Evolutionary conservation across 2,888 invertebrate species (phyloP).

Genomic region (Arrhopalites spinosus): DNA sequence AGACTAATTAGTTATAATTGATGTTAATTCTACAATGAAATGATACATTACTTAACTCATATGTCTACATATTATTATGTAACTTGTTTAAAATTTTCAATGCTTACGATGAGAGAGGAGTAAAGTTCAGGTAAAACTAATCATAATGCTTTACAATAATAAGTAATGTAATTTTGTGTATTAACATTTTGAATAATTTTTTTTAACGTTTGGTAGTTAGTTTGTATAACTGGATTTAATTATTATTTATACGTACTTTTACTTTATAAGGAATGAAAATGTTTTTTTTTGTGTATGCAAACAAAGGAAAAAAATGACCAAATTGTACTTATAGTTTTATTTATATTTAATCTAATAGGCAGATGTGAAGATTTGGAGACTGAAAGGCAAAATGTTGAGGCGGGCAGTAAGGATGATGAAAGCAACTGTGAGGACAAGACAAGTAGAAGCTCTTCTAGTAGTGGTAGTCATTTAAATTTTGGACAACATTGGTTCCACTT

Average conservation of each 20-base stretch:
- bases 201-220: too few relatives aligned
- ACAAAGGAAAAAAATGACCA: background rate
- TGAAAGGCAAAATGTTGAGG: slow-evolving; percentile 7
- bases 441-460: slow-evolving; percentile 40
- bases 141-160: background rate
- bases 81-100: slow-evolving; percentile 18
- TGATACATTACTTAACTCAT: background rate
- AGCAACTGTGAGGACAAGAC: slow-evolving; percentile 14
- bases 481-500: slow-evolving; percentile 48
- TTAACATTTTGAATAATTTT: too few relatives aligned
- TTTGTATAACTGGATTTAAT: too few relatives aligned
- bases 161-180: too few relatives aligned
- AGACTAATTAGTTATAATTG: too few relatives aligned
- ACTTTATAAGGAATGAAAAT: too few relatives aligned
- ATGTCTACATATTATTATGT: background rate
- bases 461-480: slow-evolving; percentile 44
- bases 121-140: slow-evolving; percentile 7
- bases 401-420: background rate
- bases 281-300: background rate
- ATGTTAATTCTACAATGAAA: too few relatives aligned
- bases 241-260: too few relatives aligned
- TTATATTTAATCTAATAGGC: too few relatives aligned
- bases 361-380: slow-evolving; percentile 36
- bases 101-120: slow-evolving; percentile 22
- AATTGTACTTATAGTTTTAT: too few relatives aligned